Evolutionary conservation across 1,140 invertebrate genomes (phyloP), one percentile per base, ranked within the genome.

Genomic region (Aphelenchoides besseyi): DNA sequence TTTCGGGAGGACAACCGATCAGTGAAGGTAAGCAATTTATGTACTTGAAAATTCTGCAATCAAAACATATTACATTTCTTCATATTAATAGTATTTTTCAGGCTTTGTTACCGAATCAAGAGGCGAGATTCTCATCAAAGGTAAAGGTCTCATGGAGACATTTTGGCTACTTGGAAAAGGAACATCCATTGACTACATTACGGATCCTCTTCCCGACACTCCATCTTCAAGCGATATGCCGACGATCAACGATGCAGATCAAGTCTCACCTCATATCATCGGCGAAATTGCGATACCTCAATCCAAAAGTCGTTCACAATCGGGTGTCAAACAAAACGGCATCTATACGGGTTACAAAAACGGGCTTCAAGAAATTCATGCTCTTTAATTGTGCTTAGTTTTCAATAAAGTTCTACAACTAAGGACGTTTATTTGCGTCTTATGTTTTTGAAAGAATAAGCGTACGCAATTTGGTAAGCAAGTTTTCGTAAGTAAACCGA

Each of bases 61-160:
- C n/a, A n/a, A n/a, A n/a, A n/a, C n/a, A n/a, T n/a, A n/a, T n/a
- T n/a, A n/a, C n/a, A n/a, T n/a, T n/a, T n/a, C n/a, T n/a, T n/a
- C n/a, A n/a, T n/a, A n/a, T n/a, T n/a, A n/a, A n/a, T n/a, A n/a
- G n/a, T n/a, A n/a, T n/a, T n/a, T n/a, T 55, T 77, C 70, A 3
- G 77, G 77, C 12, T 78, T 66, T 32, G 64, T 74, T 28, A 80
- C 78, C 2, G 70, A 79, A 71, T 55, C 62, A 36, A 29, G 77
- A 18, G 78, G 78, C 16, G 77, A 80, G 69, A 53, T 79, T 16
- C 59, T 79, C 23, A 80, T 80, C 29, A 79, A 78, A 41, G 76
- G 69, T 1, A 70, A 70, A 26, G 69, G 69, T 18, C 35, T 76
- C 18, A 76, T 76, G 74, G 74, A 76, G 54, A 76, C 74, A 5